Percentiles rank a stretch among this genome's conserved stretches.
phyloP scores from a whole-genome alignment of 2,113 vertebrate species.

The Rallus limicola region DNA sequence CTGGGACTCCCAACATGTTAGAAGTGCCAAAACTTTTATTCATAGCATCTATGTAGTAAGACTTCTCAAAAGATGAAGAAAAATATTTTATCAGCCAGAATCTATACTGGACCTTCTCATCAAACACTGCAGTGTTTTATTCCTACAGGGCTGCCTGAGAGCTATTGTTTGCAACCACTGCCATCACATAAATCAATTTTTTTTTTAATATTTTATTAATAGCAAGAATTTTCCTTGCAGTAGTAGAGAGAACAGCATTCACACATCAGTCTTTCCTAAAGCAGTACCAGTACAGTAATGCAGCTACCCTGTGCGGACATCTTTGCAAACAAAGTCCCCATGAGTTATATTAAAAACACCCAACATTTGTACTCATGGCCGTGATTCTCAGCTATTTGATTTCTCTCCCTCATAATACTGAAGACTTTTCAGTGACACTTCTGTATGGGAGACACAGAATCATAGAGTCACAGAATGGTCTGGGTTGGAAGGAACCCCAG shows the following conservation, averaged over 20 bases:
- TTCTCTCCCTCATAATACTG: background rate
- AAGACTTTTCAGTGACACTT: background rate
- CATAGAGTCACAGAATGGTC: no score
- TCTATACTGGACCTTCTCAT: conserved; percentile 22
- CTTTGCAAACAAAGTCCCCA: background rate
- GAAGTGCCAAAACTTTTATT: background rate
- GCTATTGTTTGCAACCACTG: background rate
- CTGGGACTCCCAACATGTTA: background rate
- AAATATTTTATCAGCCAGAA: conserved; percentile 51
- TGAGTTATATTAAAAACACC: background rate
- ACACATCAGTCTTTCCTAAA: background rate
- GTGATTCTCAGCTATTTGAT: background rate
- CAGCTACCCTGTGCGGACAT: background rate
- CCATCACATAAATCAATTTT: background rate
- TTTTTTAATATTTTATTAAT: conserved; percentile 6
- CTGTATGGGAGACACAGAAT: background rate
- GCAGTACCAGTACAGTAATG: background rate
- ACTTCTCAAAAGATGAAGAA: conserved; percentile 22
- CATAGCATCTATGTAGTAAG: background rate
- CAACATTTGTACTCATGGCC: background rate
- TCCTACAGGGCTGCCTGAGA: background rate
- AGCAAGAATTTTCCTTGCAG: background rate
- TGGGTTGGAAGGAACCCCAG: no score
- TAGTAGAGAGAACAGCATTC: background rate
- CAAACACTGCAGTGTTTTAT: background rate